Conservation (phyloP, 2,888 invertebrate species). For the Apamea anceps region DNA sequence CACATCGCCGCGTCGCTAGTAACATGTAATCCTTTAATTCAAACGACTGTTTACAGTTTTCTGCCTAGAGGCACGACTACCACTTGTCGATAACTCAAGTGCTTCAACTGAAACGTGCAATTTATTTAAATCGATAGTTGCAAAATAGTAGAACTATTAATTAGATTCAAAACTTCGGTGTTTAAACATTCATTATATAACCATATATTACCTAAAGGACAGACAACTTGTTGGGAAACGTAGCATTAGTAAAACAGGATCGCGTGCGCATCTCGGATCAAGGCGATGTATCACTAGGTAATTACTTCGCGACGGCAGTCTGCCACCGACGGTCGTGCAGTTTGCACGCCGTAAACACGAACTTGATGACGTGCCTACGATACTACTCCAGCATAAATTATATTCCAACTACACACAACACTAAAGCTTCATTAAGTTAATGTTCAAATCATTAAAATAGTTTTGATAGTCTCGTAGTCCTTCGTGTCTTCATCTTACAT, state of each 20-base stretch:
- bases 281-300: constrained; percentile 72
- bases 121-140: constrained; percentile 42
- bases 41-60: constrained; percentile 29
- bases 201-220: constrained; percentile 53
- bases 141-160: constrained; percentile 25
- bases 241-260: constrained; percentile 58
- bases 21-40: constrained; percentile 46
- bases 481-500: constrained; percentile 73
- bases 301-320: constrained; percentile 75
- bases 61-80: constrained; percentile 28
- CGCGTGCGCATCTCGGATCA: constrained; percentile 66
- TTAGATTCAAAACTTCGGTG: constrained; percentile 39
- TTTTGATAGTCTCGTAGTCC: constrained; percentile 71
- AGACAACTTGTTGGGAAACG: constrained; percentile 53
- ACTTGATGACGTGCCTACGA: constrained; percentile 63
- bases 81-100: constrained; percentile 41
- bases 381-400: constrained; percentile 74
- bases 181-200: constrained; percentile 55
- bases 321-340: constrained; percentile 73
- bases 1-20: neutral
- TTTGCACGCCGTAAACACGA: constrained; percentile 75
- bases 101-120: constrained; percentile 38
- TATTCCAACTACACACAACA: constrained; percentile 65
- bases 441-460: constrained; percentile 73
- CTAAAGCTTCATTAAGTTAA: constrained; percentile 69